These are phyloP conservation scores for Sula dactylatra DNA, from an alignment of 2,113 vertebrate species.

Conservation along the genomic window DNA sequence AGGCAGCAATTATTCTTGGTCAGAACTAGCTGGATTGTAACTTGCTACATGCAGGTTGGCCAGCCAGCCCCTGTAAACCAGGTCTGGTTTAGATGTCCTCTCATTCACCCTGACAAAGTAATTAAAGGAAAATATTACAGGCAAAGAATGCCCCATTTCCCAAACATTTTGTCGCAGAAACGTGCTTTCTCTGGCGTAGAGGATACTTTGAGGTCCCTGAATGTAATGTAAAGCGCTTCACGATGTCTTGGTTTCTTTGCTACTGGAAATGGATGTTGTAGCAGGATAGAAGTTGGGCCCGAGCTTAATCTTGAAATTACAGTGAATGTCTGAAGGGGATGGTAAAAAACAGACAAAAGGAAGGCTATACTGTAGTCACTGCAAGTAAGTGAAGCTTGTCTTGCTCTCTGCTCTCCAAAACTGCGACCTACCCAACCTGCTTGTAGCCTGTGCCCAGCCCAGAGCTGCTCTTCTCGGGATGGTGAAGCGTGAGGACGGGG, in stretches of 20 bases:
- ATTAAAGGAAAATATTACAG: not conserved
- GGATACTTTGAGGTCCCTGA: not conserved
- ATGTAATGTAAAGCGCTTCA: not conserved
- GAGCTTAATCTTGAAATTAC: not conserved
- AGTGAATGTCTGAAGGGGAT: accelerated
- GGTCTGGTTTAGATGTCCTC: not conserved
- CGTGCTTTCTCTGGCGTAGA: not conserved
- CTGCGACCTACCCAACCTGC: not conserved
- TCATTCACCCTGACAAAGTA: not conserved
- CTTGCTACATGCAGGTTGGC: not conserved
- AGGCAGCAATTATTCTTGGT: not conserved
- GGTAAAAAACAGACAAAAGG: not conserved
- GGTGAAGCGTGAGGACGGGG: not conserved
- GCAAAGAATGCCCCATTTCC: not conserved
- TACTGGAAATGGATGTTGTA: not conserved
- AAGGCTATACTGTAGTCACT: accelerated
- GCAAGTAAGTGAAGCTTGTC: not conserved
- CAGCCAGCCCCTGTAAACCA: not conserved
- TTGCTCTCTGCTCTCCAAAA: not conserved
- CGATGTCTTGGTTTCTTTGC: not conserved
- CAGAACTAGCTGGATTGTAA: not conserved
- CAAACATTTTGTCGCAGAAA: not conserved
- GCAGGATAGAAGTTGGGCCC: not conserved
- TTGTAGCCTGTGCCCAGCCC: not conserved
- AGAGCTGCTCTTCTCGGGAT: not conserved